These are phyloP conservation scores for Antidorcas marsupialis DNA, from an alignment of 2,113 vertebrate species.

Conservation along the genomic window DNA sequence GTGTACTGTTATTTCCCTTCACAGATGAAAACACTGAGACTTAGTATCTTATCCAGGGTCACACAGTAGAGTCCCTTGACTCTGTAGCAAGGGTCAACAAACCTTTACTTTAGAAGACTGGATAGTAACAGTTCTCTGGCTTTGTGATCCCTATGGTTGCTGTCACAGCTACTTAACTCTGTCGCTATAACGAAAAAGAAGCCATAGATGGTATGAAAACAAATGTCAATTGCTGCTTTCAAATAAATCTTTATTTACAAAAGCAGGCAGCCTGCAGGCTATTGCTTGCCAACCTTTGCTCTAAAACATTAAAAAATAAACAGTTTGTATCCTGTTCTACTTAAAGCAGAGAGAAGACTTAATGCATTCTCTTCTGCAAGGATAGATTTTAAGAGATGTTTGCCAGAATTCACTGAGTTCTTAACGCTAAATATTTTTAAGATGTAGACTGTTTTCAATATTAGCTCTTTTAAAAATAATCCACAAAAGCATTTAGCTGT, in stretches of 20 bases:
- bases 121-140: neutral
- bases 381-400: neutral
- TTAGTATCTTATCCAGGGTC: neutral
- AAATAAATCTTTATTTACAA: neutral
- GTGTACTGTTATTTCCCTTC: neutral
- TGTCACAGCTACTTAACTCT: neutral
- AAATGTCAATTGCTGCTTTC: neutral
- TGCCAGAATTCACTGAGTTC: neutral
- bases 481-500: neutral
- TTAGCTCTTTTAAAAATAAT: neutral
- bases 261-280: neutral
- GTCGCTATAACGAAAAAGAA: neutral
- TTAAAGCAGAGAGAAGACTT: neutral
- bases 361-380: neutral
- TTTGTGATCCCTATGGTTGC: neutral
- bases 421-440: neutral
- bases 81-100: neutral
- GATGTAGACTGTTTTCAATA: neutral
- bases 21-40: neutral
- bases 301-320: neutral
- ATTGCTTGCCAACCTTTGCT: neutral
- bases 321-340: neutral
- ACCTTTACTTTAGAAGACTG: neutral
- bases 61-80: neutral
- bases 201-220: neutral